These are phyloP conservation scores for Drosophila peninsularis DNA, from an alignment of 2,888 invertebrate species.

Conservation along the genomic window DNA sequence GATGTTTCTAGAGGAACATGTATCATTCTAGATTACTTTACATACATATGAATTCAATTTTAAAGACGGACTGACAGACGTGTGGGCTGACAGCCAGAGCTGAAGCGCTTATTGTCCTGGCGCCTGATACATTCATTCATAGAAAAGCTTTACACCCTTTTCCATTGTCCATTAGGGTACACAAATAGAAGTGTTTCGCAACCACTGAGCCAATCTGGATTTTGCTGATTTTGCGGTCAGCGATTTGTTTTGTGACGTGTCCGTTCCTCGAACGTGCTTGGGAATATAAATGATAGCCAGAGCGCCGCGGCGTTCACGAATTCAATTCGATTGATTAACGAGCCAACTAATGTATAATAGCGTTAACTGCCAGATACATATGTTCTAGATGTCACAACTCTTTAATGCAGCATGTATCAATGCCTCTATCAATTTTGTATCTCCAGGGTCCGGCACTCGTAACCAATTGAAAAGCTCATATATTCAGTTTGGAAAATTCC, in stretches of 20 bases:
- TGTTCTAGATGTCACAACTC: neutral
- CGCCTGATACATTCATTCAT: neutral
- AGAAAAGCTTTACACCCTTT: neutral
- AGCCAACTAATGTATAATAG: conserved; percentile 12
- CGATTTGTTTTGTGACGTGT: conserved; percentile 30
- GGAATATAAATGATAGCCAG: conserved; percentile 29
- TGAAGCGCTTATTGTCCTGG: too few relatives aligned
- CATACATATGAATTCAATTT: too few relatives aligned
- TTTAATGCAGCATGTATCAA: neutral
- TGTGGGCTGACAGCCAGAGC: too few relatives aligned
- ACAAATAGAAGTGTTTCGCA: conserved; percentile 2
- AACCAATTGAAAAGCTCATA: too few relatives aligned
- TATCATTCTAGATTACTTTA: too few relatives aligned
- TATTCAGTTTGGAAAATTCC: too few relatives aligned
- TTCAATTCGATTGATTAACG: conserved; percentile 54
- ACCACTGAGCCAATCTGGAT: conserved; percentile 1
- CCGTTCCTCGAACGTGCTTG: conserved; percentile 22
- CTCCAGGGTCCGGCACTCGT: too few relatives aligned
- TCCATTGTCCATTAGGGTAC: neutral
- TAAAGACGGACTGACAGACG: too few relatives aligned
- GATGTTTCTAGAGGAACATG: too few relatives aligned
- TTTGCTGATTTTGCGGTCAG: conserved; percentile 50
- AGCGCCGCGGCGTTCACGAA: conserved; percentile 19
- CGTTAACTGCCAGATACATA: neutral
- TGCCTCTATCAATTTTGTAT: too few relatives aligned